Conservation (phyloP, 2,797 vertebrate genomes). For the Fringilla coelebs region DNA sequence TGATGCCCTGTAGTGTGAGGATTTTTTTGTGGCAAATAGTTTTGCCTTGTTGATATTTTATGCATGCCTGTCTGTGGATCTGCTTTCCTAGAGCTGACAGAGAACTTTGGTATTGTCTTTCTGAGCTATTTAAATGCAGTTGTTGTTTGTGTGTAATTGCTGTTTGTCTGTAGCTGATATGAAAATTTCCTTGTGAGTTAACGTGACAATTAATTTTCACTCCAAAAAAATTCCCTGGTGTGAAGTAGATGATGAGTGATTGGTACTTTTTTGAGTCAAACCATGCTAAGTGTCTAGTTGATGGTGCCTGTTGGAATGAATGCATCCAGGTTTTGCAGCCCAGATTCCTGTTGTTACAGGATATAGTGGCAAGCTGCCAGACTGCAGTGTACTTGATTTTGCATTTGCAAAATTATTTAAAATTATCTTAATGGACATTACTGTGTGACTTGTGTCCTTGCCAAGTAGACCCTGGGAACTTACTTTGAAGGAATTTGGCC, state of each 20-base stretch:
- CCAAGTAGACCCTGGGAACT: not conserved
- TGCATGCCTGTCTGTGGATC: not conserved
- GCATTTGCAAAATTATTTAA: not conserved
- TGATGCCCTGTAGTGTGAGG: accelerated
- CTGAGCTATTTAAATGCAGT: not conserved
- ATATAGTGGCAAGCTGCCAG: not conserved
- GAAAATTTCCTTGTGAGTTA: not conserved
- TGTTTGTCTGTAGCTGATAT: accelerated
- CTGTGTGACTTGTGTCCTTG: not conserved
- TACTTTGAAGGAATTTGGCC: not conserved
- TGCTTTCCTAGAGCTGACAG: not conserved
- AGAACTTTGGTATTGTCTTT: not conserved
- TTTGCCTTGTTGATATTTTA: not conserved
- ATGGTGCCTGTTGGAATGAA: not conserved
- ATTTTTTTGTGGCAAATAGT: not conserved
- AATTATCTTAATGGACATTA: not conserved
- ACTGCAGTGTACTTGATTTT: not conserved
- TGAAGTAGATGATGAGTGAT: not conserved
- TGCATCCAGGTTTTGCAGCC: not conserved
- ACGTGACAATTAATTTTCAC: not conserved
- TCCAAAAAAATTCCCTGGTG: not conserved
- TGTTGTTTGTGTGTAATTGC: accelerated
- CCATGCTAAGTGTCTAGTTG: not conserved
- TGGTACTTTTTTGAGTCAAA: not conserved
- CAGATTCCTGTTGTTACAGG: not conserved